phyloP scores from a whole-genome alignment of 2,888 invertebrate genomes.

The Sesia apiformis region DNA sequence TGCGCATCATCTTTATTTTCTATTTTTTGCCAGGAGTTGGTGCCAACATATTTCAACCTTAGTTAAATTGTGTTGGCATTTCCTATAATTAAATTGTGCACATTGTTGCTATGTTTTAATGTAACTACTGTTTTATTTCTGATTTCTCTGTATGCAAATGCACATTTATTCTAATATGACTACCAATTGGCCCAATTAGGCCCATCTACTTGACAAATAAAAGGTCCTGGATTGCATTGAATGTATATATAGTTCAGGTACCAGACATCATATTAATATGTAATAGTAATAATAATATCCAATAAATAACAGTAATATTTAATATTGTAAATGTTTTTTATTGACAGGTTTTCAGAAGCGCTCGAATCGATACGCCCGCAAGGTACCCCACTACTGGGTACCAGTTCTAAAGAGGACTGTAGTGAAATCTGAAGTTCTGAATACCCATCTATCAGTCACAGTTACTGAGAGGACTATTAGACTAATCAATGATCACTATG shows the following conservation, averaged over 20 bases:
- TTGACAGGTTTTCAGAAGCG: constrained; percentile 79
- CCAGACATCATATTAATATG: no score
- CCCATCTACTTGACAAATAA: no score
- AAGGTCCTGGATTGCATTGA: no score
- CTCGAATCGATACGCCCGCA: constrained; percentile 35
- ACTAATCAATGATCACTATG: constrained; percentile 91
- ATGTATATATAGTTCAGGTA: no score
- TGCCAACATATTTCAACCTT: not conserved
- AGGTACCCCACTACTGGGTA: constrained; percentile 91
- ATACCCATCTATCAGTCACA: constrained; percentile 86
- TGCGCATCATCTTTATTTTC: constrained; percentile 3
- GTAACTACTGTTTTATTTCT: no score
- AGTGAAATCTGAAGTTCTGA: constrained; percentile 91
- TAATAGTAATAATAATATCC: no score
- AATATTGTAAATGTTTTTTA: not conserved
- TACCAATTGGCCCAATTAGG: no score
- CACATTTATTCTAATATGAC: no score
- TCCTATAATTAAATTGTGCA: not conserved
- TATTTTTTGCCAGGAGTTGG: not conserved
- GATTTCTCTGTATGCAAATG: no score
- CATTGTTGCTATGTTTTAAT: no score
- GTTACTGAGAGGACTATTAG: constrained; percentile 89
- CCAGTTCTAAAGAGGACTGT: constrained; percentile 86
- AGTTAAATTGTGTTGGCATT: not conserved
- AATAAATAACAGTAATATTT: no score